These are phyloP conservation scores for Drosophila atroscutellata DNA, from an alignment of 2,888 invertebrate genomes.

Conservation along the genomic window DNA sequence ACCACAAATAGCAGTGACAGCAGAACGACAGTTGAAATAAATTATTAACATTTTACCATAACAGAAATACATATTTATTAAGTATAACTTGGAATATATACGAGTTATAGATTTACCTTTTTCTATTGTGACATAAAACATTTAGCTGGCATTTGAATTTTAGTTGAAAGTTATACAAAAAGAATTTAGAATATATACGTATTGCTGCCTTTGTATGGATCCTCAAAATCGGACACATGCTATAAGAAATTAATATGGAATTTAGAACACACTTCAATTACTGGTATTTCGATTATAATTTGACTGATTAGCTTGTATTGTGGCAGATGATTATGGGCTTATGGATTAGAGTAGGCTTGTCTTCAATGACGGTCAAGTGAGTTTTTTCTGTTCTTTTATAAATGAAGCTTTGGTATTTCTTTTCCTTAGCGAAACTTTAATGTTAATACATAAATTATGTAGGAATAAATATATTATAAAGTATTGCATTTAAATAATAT, in stretches of 20 bases:
- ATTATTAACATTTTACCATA: constrained; percentile 57
- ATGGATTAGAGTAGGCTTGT: constrained; percentile 24
- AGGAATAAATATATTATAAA: constrained; percentile 23
- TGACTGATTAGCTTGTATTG: constrained; percentile 22
- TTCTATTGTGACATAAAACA: constrained; percentile 67
- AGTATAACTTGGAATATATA: constrained; percentile 24
- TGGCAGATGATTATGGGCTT: constrained; percentile 7
- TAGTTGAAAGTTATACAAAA: constrained; percentile 66
- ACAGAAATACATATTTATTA: constrained; percentile 43
- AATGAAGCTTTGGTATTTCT: constrained; percentile 39
- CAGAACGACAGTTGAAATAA: constrained; percentile 68
- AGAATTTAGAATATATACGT: constrained; percentile 92
- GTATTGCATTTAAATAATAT: constrained; percentile 8
- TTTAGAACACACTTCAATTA: constrained; percentile 60
- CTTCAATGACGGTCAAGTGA: constrained; percentile 23
- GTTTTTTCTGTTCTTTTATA: constrained; percentile 16
- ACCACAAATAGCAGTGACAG: constrained; percentile 38
- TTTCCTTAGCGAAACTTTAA: not conserved
- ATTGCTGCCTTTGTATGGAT: constrained; percentile 90
- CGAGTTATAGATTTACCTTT: constrained; percentile 64
- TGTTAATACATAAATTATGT: constrained; percentile 1
- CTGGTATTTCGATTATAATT: constrained; percentile 8
- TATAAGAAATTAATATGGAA: constrained; percentile 85
- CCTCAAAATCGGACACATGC: constrained; percentile 90
- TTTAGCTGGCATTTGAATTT: constrained; percentile 61